Base-by-base conservation (phyloP, 2,888 invertebrate species). In the Dendrolimus houi region DNA sequence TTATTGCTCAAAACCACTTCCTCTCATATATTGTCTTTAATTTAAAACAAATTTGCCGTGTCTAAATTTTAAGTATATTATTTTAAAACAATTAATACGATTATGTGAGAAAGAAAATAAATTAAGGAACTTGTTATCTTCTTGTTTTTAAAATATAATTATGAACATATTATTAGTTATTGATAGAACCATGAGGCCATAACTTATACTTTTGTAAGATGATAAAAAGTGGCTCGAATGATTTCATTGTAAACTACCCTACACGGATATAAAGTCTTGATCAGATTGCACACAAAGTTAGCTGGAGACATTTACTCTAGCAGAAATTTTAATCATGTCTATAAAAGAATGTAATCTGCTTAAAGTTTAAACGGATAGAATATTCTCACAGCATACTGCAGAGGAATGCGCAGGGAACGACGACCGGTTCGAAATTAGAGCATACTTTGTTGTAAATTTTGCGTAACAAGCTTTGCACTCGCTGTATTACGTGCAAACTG, bases 391-490 rank as follows among this genome's bases (percentile, higher is more conserved):
- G 71, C 70, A 78, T 70, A 68, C 70, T 78, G 75, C 72, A 77
- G 57, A 57, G 73, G 78, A 75, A 80, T 81, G 74, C 72, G 66
- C 71, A 71, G 67, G 65, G 65, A 67, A 74, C 66, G 63, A 70
- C 66, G 70, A 73, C 73, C 69, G 65, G 69, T 69, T 75, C 71
- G 73, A 73, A 81, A 82, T 81, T 80, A 81, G 79, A 79, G 76
- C 74, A 76, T 80, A 81, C 75, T 84, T 81, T 81, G 76, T 75
- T 68, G 74, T 73, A 72, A 76, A 79, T 75, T 79, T 75, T 71
- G 60, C 71, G 71, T 72, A 77, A 75, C 78, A 69, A 80, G 75
- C 74, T 72, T 70, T 73, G 54, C 57, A 57, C 29, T 60, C 58
- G 62, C 56, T 57, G 53, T 53, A 60, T 63, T 62, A 63, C 54